Conservation (phyloP, 2,888 invertebrate species). For the Macaria liturata region DNA sequence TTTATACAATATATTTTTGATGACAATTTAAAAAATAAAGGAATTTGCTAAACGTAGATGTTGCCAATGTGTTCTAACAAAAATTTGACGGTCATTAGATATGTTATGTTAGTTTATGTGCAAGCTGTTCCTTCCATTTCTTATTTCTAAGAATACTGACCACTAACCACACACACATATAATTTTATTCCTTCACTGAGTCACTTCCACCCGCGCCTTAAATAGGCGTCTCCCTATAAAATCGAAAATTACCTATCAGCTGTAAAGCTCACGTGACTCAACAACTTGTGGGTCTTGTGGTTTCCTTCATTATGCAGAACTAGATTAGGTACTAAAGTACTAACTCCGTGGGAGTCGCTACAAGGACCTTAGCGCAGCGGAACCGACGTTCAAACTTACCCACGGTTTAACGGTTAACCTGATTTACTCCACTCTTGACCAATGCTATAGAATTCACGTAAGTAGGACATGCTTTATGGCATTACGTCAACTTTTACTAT, state of each 20-base stretch:
- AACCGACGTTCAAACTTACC: constrained; percentile 5
- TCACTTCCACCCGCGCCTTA: constrained; percentile 9
- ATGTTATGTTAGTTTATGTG: no score
- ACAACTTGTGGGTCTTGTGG: constrained; percentile 3
- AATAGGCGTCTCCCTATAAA: constrained; percentile 4
- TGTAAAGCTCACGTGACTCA: constrained; percentile 8
- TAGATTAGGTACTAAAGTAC: constrained; percentile 8
- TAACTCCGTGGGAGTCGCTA: constrained; percentile 25
- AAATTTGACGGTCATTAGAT: no score
- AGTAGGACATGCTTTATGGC: constrained; percentile 30
- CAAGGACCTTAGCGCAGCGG: constrained; percentile 12
- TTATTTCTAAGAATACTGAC: no score
- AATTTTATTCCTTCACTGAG: no score
- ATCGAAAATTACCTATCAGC: constrained; percentile 12
- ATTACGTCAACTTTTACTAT: constrained; percentile 36
- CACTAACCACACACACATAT: neutral
- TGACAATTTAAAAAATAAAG: no score
- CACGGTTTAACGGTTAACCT: constrained; percentile 24
- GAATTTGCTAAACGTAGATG: no score
- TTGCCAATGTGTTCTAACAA: no score
- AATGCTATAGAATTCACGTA: constrained; percentile 29
- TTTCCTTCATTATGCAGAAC: constrained; percentile 18
- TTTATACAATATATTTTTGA: no score
- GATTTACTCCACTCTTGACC: constrained; percentile 33
- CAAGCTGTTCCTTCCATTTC: no score